Evolutionary conservation across 2,113 vertebrate genomes (phyloP), one percentile per base, ranked within the genome.

Genomic region (Seriola quinqueradiata): DNA sequence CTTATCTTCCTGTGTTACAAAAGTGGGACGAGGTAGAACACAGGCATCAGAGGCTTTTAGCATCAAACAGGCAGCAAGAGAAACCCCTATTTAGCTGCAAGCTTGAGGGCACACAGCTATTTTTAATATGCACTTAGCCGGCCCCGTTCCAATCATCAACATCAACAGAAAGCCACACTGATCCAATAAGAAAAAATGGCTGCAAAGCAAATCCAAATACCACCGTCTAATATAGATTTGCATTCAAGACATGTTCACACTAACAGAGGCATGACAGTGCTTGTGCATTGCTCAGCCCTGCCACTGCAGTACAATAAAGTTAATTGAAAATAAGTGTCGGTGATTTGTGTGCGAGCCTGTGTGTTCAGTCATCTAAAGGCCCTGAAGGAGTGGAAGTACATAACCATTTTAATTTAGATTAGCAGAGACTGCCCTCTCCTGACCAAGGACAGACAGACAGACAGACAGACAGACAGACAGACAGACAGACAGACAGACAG

Each of bases 121-220:
- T 93, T 93, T 82, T 87, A 28, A 91, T 77, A 80, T 79, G 70
- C 87, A 89, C 87, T 88, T 86, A 85, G 55, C 57, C 70, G 6
- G 52, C 25, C 79, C 70, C 67, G 25, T 69, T 88, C 83, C 40
- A 58, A 55, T 69, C 25, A 25, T 66, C 70, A 40, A 19, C 65
- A 68, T 32, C 75, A 77, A 28, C 65, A 77, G 61, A 77, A 64
- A 72, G 28, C 63, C 40, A 59, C 14, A 58, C 1, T 86, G 65
- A 90, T 82, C 44, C 70, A 88, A 66, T 86, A 58, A 89, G 48
- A 55, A 78, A 64, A 79, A 3, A 36, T 3, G 50, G 14, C 50
- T 69, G 13, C 16, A 75, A 11, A 54, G 55, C 13, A 57, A 76
- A 72, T 28, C 28, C 4, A 59, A 75, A 61, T 40, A 48, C 14